Evolutionary conservation across 2,797 vertebrate genomes (phyloP), one percentile per base, ranked within the genome.

Genomic region (Malacoctenus gilli): DNA sequence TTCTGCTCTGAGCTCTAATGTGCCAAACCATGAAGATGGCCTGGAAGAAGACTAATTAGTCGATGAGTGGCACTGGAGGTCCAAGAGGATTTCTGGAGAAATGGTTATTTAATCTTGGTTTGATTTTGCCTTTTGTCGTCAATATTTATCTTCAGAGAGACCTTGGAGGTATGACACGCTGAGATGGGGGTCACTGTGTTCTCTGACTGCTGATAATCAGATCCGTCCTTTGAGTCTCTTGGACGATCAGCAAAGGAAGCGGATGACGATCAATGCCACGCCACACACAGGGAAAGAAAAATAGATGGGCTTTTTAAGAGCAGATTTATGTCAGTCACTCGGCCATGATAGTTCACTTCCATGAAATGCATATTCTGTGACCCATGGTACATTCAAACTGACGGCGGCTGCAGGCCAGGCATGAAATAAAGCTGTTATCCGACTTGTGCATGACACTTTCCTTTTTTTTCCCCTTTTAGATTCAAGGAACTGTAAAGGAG

Each of bases 351-450:
- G 43, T 52, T 77, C 61, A 28, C 49, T 65, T 55, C 71, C 63
- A 62, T 52, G 54, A 75, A 81, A 83, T 80, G 52, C 66, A 68
- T 68, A 79, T 71, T 59, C 57, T 73, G 66, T 78, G 80, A 82
- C 76, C 79, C 56, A 14, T 8, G 23, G 46, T 48, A 31, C 43
- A 60, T 79, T 63, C 79, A 79, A 80, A 81, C 75, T 67, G 28
- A 75, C 58, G 60, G 58, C 20, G 5, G 48, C 65, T 71, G 32
- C 9, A 66, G 43, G 47, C 65, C 58, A 61, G 51, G 44, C 77
- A 75, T 76, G 72, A 83, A 83, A 87, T 55, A 61, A 79, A 79
- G 61, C 53, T 49, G 75, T 70, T 78, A 84, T 86, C 80, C 68
- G 54, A 79, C 79, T 71, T 59, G 68, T 21, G 25, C 65, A 41